phyloP scores from a whole-genome alignment of 2,888 invertebrate genomes.

The Drosophila multiciliata region DNA sequence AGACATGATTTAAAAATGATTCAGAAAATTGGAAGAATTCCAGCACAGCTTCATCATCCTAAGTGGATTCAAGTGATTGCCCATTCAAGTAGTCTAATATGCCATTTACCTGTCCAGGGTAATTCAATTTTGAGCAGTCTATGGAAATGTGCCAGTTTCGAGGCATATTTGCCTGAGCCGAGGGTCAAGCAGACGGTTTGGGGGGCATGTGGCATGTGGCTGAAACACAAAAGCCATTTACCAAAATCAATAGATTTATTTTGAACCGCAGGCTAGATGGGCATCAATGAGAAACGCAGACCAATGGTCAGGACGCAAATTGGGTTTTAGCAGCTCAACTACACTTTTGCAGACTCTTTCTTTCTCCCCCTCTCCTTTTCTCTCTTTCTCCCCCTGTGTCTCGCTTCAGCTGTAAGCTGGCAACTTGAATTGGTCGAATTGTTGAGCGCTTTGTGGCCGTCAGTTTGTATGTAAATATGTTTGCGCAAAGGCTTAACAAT shows the following conservation, averaged over 20 bases:
- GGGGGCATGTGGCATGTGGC: not conserved
- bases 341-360: conserved; percentile 5
- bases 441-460: conserved; percentile 35
- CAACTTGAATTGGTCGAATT: conserved; percentile 52
- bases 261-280: conserved; percentile 62
- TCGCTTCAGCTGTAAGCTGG: not conserved
- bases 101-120: conserved; percentile 12
- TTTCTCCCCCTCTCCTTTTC: not conserved
- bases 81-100: conserved; percentile 7
- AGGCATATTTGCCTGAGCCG: conserved; percentile 36
- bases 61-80: conserved; percentile 1
- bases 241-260: conserved; percentile 74
- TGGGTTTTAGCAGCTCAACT: conserved; percentile 26
- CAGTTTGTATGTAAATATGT: conserved; percentile 56
- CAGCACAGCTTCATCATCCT: not conserved
- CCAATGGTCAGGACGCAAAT: conserved; percentile 29
- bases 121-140: conserved; percentile 34
- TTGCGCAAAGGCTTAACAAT: conserved; percentile 61
- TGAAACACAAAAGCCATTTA: conserved; percentile 70
- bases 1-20: not conserved
- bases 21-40: not conserved
- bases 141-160: conserved; percentile 55
- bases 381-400: not conserved
- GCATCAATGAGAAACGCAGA: conserved; percentile 15
- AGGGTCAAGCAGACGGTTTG: not conserved